Conservation (phyloP, 2,888 invertebrate species). For the Ophion ventricosus region DNA sequence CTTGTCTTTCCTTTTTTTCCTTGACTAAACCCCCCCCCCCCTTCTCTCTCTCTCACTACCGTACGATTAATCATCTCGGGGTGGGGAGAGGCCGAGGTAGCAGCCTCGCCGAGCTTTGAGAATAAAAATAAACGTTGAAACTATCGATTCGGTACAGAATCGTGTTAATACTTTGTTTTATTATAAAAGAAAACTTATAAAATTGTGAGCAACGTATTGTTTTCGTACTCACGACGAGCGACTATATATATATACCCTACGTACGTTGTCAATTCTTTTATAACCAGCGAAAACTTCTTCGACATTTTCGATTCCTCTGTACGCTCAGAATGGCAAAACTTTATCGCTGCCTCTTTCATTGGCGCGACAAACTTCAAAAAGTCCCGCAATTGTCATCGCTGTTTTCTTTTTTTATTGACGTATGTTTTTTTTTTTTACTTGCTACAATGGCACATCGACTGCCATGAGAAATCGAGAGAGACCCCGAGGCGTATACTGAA, state of each 20-base stretch:
- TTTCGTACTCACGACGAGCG: constrained; percentile 22
- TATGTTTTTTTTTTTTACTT: background rate
- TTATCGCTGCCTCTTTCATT: background rate
- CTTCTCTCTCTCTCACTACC: too few relatives aligned
- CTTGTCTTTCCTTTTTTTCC: constrained; percentile 25
- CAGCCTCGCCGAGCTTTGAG: background rate
- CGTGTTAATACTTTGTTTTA: constrained; percentile 18
- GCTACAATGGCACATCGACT: background rate
- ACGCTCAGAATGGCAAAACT: background rate
- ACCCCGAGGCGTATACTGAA: background rate
- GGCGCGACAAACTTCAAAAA: background rate
- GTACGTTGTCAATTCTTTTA: constrained; percentile 24
- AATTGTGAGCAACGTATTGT: constrained; percentile 61
- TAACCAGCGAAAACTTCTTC: background rate
- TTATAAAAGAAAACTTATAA: constrained; percentile 71
- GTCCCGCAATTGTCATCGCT: background rate
- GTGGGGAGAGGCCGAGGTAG: constrained; percentile 29
- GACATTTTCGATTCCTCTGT: background rate
- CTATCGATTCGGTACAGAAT: constrained; percentile 10
- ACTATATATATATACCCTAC: constrained; percentile 26
- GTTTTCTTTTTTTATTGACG: background rate
- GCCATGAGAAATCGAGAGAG: constrained; percentile 6
- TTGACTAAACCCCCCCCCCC: too few relatives aligned
- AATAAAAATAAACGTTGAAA: constrained; percentile 24
- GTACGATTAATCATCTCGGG: constrained; percentile 53